A percentile compares a stretch with the other conserved stretches of the same genome.
phyloP scores from a whole-genome alignment of 2,113 vertebrate genomes.

The Serinus canaria region DNA sequence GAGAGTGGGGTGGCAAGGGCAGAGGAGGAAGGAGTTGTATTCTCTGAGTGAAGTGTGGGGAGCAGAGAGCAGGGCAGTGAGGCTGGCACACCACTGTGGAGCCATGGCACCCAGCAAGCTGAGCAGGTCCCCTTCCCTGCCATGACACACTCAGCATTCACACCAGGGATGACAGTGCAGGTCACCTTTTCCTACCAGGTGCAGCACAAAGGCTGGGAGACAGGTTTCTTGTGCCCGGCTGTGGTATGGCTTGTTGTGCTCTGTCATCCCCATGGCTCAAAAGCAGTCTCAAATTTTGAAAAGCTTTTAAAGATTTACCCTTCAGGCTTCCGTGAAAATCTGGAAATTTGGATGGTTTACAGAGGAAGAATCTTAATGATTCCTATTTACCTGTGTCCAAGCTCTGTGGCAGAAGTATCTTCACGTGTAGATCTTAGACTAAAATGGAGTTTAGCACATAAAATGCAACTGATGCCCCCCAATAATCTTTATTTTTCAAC shows the following conservation, averaged over 20 bases:
- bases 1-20: fast-evolving
- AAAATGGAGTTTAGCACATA: background rate
- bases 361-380: background rate
- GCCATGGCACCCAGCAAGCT: background rate
- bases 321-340: background rate
- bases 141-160: fast-evolving
- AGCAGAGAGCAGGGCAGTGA: background rate
- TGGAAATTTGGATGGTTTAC: background rate
- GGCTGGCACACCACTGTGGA: fast-evolving
- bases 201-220: background rate
- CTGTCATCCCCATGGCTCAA: background rate
- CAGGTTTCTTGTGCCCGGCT: background rate
- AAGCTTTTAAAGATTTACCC: background rate
- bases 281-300: background rate
- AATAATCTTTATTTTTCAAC: background rate
- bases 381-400: background rate
- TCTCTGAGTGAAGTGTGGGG: fast-evolving
- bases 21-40: fast-evolving
- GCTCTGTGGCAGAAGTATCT: background rate
- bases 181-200: background rate
- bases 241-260: fast-evolving
- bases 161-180: fast-evolving
- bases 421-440: background rate
- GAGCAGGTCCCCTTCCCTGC: fast-evolving
- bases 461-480: background rate